These are phyloP conservation scores for Forficula auricularia DNA, from an alignment of 1,140 invertebrate species.

Conservation along the genomic window DNA sequence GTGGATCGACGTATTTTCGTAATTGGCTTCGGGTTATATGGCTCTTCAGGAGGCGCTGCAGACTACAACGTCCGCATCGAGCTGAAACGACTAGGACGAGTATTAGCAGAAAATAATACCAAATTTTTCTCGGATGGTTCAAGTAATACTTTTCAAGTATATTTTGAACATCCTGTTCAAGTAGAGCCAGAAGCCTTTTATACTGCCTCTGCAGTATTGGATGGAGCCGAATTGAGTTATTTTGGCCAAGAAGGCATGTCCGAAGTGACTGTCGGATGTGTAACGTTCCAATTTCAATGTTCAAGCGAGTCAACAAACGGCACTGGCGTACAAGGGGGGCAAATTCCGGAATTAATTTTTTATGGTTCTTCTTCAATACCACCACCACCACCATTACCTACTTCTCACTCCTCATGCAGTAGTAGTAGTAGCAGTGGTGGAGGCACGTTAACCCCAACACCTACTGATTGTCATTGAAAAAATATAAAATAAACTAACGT, in stretches of 20 bases:
- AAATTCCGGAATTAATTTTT: conserved; percentile 86
- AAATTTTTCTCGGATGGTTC: conserved; percentile 88
- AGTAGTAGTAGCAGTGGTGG: too few species aligned
- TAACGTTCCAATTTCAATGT: conserved; percentile 87
- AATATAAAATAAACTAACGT: too few species aligned
- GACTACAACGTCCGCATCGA: conserved; percentile 84
- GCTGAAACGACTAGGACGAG: conserved; percentile 64
- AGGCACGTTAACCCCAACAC: too few species aligned
- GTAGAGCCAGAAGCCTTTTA: conserved; percentile 78
- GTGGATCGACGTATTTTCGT: conserved; percentile 84
- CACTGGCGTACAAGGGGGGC: conserved; percentile 82
- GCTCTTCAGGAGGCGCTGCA: conserved; percentile 76
- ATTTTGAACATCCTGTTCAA: conserved; percentile 77
- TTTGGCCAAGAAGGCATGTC: conserved; percentile 90
- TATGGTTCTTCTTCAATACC: conserved; percentile 48
- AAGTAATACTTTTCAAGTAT: conserved; percentile 83
- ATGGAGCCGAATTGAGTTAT: conserved; percentile 80
- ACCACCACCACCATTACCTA: too few species aligned
- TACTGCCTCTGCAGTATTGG: conserved; percentile 73
- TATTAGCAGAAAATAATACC: conserved; percentile 73
- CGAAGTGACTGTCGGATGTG: conserved; percentile 71
- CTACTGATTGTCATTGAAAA: too few species aligned
- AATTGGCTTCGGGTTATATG: conserved; percentile 80
- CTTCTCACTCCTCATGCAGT: too few species aligned
- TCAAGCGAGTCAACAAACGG: conserved; percentile 87